Base-by-base conservation (phyloP, 2,888 invertebrate species). In the Holacanthella duospinosa region DNA sequence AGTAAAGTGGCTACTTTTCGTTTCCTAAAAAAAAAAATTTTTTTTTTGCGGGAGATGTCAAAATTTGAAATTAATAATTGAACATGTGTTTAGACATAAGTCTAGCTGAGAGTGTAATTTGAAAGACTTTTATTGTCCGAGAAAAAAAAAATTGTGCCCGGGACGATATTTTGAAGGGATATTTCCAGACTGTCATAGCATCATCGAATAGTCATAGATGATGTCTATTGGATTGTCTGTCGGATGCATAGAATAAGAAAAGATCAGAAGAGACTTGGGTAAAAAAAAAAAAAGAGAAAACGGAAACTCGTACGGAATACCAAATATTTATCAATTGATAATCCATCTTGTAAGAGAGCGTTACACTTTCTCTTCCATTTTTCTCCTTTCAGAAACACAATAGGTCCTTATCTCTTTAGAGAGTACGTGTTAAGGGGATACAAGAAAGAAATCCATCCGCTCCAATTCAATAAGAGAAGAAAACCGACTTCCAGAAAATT, bases 241-340 rank as follows among this genome's bases (percentile, higher is more conserved):
- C 48, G 48, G 48, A 48, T 48, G 48, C 48, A 48, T 48, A 21
- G 16, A 21, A 48, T 16, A 48, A 48, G 21, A 21, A 48, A 48
- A 21, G 19, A n/a, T 9, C 21, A 21, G 4, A 48, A n/a, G 48
- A 21, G 12, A 4, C 48, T n/a, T n/a, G n/a, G n/a, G n/a, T n/a
- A n/a, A n/a, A n/a, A n/a, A n/a, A 48, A 4, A 16, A 21, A 48
- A 21, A 48, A 21, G 12, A 21, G 21, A 48, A 48, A 21, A 9
- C 12, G 48, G 36, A 16, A 4, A 48, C 48, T 48, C 21, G 16
- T 48, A n/a, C 19, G n/a, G 48, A 48, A 48, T 48, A 48, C 48
- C 12, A 48, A 48, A 48, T 48, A 48, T 48, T 48, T 48, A 48
- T 48, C 48, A 48, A 48, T 48, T 48, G 48, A 48, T 48, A 48